Percentiles rank a stretch among this genome's conserved stretches.
These are phyloP conservation scores for Nylanderia fulva DNA, from an alignment of 1,140 invertebrate genomes.

Conservation along the genomic window DNA sequence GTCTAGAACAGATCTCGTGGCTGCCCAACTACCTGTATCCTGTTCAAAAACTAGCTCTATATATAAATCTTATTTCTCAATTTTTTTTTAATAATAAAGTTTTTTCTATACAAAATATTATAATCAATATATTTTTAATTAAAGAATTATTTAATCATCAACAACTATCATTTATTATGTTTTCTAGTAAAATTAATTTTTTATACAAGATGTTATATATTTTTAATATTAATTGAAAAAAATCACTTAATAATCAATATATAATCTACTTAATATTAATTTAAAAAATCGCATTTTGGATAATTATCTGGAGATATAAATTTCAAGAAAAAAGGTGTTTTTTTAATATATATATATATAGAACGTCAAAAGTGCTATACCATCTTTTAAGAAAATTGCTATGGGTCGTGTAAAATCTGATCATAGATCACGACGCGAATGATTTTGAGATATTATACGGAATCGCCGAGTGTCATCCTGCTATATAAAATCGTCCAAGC, in stretches of 20 bases:
- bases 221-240: no score
- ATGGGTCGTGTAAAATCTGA: neutral
- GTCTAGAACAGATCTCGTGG: neutral
- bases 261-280: neutral
- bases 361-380: neutral
- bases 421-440: neutral
- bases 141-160: neutral
- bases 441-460: neutral
- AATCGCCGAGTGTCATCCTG: neutral
- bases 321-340: no score
- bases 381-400: neutral
- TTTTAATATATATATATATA: no score
- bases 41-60: neutral
- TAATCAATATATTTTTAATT: constrained; percentile 1
- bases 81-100: neutral
- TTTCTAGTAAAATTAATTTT: no score
- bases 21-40: neutral
- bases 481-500: constrained; percentile 48
- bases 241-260: no score
- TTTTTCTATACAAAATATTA: neutral
- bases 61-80: neutral
- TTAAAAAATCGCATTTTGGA: neutral
- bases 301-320: no score
- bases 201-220: no score
- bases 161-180: no score